Evolutionary conservation across 2,888 invertebrate species (phyloP), one percentile per base, ranked within the genome.

Genomic region (Stenolophus ochropezus): DNA sequence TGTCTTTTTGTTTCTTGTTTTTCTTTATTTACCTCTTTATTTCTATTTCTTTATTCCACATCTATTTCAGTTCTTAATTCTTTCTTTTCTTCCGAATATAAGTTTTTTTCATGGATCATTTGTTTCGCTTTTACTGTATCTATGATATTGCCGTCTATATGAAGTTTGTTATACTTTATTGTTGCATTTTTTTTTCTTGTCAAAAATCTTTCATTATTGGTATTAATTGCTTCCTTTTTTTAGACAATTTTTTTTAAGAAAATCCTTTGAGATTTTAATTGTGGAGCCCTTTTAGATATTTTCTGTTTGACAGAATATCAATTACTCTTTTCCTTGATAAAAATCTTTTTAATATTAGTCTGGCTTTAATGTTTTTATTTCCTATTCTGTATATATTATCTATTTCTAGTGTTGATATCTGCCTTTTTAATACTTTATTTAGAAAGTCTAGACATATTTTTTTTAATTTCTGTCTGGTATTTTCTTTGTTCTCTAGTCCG

Each of bases 311-410:
- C n/a, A n/a, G 16, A 1, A 27, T 65, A n/a, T 65, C 33, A 6
- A 65, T 2, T 14, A 33, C 1, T 27, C 14, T 25, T 3, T 5
- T 65, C 21, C 16, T 25, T 65, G 65, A 65, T 14, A 58, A 11
- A 21, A 58, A 58, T 21, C 11, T 20, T 58, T 21, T 58, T 23
- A 58, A 58, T 8, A 58, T 23, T 21, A 23, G 58, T 21, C 58
- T 58, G 58, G 20, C n/a, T 58, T 58, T 20, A 11, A 1, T 8
- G 21, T 21, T 58, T 58, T 18, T 23, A n/a, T 20, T 21, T 23
- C 58, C 58, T 6, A 58, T 21, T 58, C 23, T 58, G 21, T 58
- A 58, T 33, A 58, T 58, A 21, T 58, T 58, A 23, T 58, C 58
- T 21, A 58, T 21, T 18, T 58, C 58, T 8, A 20, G 11, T 21